phyloP scores from a whole-genome alignment of 2,888 invertebrate genomes.

The Ryuthela nishihirai region DNA sequence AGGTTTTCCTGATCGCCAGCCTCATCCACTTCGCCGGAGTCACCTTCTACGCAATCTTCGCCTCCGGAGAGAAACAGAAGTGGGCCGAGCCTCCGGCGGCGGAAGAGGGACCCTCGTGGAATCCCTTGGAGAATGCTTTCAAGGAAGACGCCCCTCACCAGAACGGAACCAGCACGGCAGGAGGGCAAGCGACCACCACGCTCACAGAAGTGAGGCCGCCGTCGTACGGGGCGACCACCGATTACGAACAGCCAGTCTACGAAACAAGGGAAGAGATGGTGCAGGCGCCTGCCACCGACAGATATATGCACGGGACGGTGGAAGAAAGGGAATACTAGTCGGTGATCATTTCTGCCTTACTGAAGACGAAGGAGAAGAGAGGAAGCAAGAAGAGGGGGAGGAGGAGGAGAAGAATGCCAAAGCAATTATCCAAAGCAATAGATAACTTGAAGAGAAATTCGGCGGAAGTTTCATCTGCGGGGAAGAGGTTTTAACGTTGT shows the following conservation, averaged over 20 bases:
- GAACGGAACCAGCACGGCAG: constrained; percentile 6
- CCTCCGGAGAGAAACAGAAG: constrained; percentile 94
- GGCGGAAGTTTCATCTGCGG: too few species aligned
- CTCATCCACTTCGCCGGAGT: constrained; percentile 94
- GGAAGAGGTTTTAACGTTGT: too few species aligned
- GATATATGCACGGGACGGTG: constrained; percentile 57
- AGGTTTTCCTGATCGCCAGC: constrained; percentile 92
- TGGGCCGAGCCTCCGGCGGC: constrained; percentile 80
- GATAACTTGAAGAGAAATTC: too few species aligned
- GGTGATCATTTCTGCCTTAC: too few species aligned
- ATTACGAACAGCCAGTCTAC: constrained; percentile 25
- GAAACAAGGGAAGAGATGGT: constrained; percentile 34
- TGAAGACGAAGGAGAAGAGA: too few species aligned
- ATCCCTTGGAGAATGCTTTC: constrained; percentile 59
- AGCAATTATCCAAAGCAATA: too few species aligned
- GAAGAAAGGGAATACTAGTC: constrained; percentile 51
- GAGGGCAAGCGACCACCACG: constrained; percentile 6
- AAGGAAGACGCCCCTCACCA: constrained; percentile 22
- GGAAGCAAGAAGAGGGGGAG: too few species aligned
- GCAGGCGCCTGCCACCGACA: constrained; percentile 55
- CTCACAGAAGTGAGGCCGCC: constrained; percentile 16
- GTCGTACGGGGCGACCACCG: constrained; percentile 26
- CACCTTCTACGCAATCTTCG: constrained; percentile 94
- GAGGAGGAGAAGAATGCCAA: too few species aligned
- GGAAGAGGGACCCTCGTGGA: constrained; percentile 35